Base-by-base conservation (phyloP, 2,797 vertebrate genomes). In the Falco rusticolus region DNA sequence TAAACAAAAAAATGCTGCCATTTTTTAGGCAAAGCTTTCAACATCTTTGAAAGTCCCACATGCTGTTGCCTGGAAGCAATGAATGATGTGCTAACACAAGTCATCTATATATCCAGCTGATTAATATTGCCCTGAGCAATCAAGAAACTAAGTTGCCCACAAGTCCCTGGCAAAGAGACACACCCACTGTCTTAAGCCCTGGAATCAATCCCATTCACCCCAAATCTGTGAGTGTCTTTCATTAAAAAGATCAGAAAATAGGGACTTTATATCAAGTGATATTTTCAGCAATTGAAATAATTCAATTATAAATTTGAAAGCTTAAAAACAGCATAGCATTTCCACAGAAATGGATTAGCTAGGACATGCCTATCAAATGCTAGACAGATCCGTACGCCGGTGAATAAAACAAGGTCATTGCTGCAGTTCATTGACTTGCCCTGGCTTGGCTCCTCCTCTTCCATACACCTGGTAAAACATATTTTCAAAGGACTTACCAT, bases 381-480 rank as follows among this genome's bases (percentile, higher is more conserved):
- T 5, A n/a, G 48, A 4, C 9, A 41, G 43, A 18, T 53, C 31
- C 39, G 29, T 8, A 17, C 2, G 33, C 24, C 22, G 8, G 28
- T 8, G 72, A 51, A 57, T 43, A 63, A 37, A 84, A 8, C 48
- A 3, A 31, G 13, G 70, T 9, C 37, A 66, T 15, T 76, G 16
- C 87, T 79, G 47, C 34, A 21, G 63, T 15, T 87, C 48, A 53
- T 3, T 37, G 43, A 11, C 57, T 34, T 26, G 10, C 48, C 80
- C 83, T 66, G 60, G 29, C 51, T 50, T 45, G 15, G 54, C 41
- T 50, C n/a, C 70, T 63, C 43, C 43, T 47, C 74, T 57, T 25
- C 66, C 3, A 13, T 25, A 16, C 4, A 10, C 39, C 34, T 33
- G 33, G 51, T 26, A 69, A 65, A 31, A 61, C 0, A 0, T 2